Evolutionary conservation across 2,888 invertebrate genomes (phyloP).

Genomic region (Andrena dorsata): DNA sequence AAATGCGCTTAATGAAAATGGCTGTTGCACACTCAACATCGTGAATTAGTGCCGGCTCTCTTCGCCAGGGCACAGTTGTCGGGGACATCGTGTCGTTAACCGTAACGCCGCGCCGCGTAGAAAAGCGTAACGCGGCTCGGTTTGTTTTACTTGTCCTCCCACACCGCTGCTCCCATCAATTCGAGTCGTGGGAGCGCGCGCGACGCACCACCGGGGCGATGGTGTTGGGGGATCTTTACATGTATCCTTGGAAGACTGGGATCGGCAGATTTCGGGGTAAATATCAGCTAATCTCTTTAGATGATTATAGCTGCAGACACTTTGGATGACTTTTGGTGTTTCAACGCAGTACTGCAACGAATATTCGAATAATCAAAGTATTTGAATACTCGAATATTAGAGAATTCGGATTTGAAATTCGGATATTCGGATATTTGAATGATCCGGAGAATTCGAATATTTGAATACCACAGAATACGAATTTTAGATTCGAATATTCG

Average conservation of each 20-base stretch:
- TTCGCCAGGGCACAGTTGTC: slow-evolving; percentile 24
- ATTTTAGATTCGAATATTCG: too few species aligned
- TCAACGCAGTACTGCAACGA: too few species aligned
- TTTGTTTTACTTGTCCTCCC: slow-evolving; percentile 35
- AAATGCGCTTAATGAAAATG: slow-evolving; percentile 81
- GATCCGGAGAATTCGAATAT: too few species aligned
- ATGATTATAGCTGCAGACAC: too few species aligned
- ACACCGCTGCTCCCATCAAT: background rate
- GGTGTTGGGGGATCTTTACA: background rate
- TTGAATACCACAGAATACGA: too few species aligned
- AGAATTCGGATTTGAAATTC: too few species aligned
- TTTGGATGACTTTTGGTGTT: too few species aligned
- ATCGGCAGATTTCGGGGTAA: background rate
- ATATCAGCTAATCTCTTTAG: background rate
- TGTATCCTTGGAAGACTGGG: background rate
- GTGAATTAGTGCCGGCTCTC: slow-evolving; percentile 69
- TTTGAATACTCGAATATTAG: too few species aligned
- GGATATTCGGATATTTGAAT: too few species aligned
- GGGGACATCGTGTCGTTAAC: slow-evolving; percentile 54
- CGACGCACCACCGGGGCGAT: too few species aligned
- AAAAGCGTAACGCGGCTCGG: slow-evolving; percentile 50
- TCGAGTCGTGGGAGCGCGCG: slow-evolving; percentile 5
- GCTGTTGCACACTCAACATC: slow-evolving; percentile 74
- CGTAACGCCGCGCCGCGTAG: slow-evolving; percentile 44
- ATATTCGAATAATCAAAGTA: too few species aligned